phyloP scores from a whole-genome alignment of 2,888 invertebrate genomes.

The Koerneria pararmatus region DNA sequence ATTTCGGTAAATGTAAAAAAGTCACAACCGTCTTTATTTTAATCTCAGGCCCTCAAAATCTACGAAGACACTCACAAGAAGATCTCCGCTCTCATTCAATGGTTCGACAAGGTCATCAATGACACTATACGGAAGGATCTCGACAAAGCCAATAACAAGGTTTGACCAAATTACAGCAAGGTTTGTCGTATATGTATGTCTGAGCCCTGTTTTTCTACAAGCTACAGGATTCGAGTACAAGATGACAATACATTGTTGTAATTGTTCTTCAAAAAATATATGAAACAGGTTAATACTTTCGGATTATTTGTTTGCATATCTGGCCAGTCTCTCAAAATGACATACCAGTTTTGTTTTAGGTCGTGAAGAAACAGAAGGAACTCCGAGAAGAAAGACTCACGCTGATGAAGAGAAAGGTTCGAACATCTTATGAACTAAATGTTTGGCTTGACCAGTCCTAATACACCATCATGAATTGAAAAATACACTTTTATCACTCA shows the following conservation, averaged over 20 bases:
- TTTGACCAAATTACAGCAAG: slow-evolving; percentile 11
- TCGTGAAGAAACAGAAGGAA: slow-evolving; percentile 60
- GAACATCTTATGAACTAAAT: background rate
- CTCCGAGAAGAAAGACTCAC: slow-evolving; percentile 63
- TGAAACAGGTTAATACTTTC: slow-evolving; percentile 19
- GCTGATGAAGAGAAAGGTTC: slow-evolving; percentile 62
- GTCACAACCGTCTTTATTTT: background rate
- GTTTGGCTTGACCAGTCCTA: background rate
- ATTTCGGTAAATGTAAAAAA: background rate
- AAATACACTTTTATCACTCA: background rate
- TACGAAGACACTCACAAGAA: slow-evolving; percentile 63
- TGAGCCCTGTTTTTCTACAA: too few relatives aligned
- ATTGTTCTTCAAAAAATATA: background rate
- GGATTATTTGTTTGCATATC: background rate
- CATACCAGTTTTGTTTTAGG: slow-evolving; percentile 28
- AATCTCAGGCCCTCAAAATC: slow-evolving; percentile 60
- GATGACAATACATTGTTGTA: background rate
- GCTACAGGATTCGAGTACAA: too few relatives aligned
- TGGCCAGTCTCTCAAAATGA: background rate
- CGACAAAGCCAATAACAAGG: slow-evolving; percentile 61
- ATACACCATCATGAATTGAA: background rate
- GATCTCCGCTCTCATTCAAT: slow-evolving; percentile 64
- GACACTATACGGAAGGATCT: slow-evolving; percentile 64
- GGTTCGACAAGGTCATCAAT: slow-evolving; percentile 64
- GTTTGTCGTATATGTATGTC: too few relatives aligned